These are phyloP conservation scores for Dendronephthya gigantea DNA, from an alignment of 64 coral and sea anemone species.

Conservation along the genomic window DNA sequence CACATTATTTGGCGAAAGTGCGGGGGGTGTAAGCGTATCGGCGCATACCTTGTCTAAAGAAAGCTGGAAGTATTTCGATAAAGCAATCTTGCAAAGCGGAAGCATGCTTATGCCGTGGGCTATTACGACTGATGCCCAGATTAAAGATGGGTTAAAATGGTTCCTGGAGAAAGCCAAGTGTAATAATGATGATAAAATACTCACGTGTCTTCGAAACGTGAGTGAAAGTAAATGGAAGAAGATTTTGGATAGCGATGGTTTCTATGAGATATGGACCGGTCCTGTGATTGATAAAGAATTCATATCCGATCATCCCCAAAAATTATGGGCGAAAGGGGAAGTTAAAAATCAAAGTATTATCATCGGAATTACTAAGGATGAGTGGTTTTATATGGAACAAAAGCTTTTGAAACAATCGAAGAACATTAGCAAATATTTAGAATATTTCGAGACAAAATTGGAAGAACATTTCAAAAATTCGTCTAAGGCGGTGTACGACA, in stretches of 20 bases:
- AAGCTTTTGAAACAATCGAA: too few species aligned
- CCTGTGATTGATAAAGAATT: not conserved
- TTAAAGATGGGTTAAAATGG: not conserved
- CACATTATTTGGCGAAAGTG: slow-evolving; percentile 26
- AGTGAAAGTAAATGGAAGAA: not conserved
- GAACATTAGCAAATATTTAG: too few species aligned
- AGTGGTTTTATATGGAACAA: not conserved
- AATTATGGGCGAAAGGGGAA: not conserved
- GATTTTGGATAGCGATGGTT: not conserved
- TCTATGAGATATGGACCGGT: not conserved
- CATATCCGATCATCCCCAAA: not conserved
- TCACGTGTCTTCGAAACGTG: not conserved
- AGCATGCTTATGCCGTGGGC: not conserved
- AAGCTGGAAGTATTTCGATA: not conserved
- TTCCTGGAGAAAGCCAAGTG: not conserved
- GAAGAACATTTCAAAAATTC: too few species aligned
- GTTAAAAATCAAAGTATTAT: not conserved
- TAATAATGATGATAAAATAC: not conserved
- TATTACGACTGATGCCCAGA: not conserved
- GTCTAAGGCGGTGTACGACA: too few species aligned
- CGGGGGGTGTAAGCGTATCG: not conserved
- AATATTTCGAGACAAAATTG: too few species aligned
- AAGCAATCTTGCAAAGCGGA: not conserved
- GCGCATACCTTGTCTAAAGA: not conserved
- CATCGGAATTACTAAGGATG: not conserved